Percentiles rank a stretch among this genome's conserved stretches.
Conservation (phyloP, 1,140 invertebrate species). For the Drosophila tristis region DNA sequence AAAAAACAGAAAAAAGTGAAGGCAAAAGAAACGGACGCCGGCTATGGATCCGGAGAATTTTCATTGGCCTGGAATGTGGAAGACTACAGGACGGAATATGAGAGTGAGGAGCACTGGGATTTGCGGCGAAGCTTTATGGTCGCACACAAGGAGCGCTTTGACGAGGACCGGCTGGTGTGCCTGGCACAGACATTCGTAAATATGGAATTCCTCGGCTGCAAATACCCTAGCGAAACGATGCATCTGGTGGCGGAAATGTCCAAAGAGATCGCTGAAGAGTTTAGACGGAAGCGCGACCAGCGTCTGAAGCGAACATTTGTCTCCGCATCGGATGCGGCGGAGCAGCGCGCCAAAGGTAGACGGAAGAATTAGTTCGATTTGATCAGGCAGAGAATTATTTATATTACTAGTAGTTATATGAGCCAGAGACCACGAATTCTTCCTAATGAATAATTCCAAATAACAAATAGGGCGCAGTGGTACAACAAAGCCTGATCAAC, state of each 20-base stretch:
- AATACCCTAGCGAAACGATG: conserved; percentile 93
- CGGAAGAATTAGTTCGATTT: conserved; percentile 62
- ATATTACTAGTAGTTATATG: conserved; percentile 60
- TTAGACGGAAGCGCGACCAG: conserved; percentile 87
- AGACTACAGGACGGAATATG: conserved; percentile 88
- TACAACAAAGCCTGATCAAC: conserved; percentile 5
- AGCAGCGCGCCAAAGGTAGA: conserved; percentile 89
- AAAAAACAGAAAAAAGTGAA: conserved; percentile 29
- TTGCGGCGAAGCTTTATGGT: conserved; percentile 90
- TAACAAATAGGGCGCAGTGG: conserved; percentile 60
- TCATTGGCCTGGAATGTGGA: conserved; percentile 87
- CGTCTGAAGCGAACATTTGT: conserved; percentile 91
- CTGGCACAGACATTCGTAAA: conserved; percentile 93
- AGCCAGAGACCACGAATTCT: conserved; percentile 52
- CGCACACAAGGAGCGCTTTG: conserved; percentile 89
- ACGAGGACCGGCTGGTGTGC: conserved; percentile 91
- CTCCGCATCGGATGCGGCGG: conserved; percentile 90
- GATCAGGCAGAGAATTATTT: conserved; percentile 38
- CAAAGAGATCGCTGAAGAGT: conserved; percentile 88
- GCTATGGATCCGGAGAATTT: conserved; percentile 35
- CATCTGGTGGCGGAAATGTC: conserved; percentile 89
- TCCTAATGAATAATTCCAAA: conserved; percentile 58
- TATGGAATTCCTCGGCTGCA: conserved; percentile 93
- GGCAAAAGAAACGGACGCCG: conserved; percentile 7
- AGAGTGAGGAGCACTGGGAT: conserved; percentile 93